Conservation (phyloP, 2,113 vertebrate species). For the Dendrocopos noguchii region DNA sequence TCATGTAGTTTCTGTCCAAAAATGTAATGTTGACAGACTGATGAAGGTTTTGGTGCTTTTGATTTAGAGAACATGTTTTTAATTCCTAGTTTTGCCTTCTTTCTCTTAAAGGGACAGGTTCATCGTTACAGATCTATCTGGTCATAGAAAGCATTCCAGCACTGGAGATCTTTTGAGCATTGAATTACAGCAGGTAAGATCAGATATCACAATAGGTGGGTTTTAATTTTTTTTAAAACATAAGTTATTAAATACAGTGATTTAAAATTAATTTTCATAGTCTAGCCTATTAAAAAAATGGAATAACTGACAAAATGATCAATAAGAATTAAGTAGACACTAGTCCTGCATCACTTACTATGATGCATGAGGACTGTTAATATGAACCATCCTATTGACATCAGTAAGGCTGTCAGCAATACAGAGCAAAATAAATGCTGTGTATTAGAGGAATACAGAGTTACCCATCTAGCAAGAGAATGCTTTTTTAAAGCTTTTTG, state of each 20-base stretch:
- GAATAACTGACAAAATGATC: not conserved
- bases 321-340: rapidly evolving
- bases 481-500: not conserved
- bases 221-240: not conserved
- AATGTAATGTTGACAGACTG: not conserved
- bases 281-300: not conserved
- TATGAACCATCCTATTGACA: not conserved
- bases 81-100: conserved; percentile 31
- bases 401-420: not conserved
- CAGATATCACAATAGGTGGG: not conserved
- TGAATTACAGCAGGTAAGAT: conserved; percentile 83
- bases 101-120: conserved; percentile 79
- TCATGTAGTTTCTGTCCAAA: not conserved
- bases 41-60: not conserved
- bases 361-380: not conserved
- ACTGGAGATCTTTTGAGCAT: conserved; percentile 83
- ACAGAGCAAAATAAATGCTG: not conserved
- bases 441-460: not conserved
- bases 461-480: not conserved
- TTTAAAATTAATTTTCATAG: not conserved
- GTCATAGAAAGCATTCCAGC: conserved; percentile 84
- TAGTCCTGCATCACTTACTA: not conserved
- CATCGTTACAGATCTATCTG: conserved; percentile 82
- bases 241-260: not conserved
- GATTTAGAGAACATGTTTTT: not conserved